Evolutionary conservation across 2,888 invertebrate species (phyloP), one percentile per base, ranked within the genome.

Genomic region (Lasioglossum calceatum): DNA sequence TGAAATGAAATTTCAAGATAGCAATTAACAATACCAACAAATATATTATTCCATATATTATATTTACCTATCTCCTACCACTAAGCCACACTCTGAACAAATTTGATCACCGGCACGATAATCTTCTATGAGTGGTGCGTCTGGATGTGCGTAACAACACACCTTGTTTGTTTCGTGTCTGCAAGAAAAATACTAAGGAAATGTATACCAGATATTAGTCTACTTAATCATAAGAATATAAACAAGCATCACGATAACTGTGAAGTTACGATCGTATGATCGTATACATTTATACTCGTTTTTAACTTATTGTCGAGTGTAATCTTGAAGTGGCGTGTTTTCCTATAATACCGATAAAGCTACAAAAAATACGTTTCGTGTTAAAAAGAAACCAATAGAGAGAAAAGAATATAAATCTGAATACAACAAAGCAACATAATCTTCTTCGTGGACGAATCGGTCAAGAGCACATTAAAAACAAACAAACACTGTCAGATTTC

Each of bases 61-160:
- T 50, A 84, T 74, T 87, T 96, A 98, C 98, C 99, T 97, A 96
- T 99, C 99, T 23, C 99, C 99, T 42, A 99, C 99, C 77, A 99
- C 99, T 84, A 99, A 96, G n/a, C 99, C 99, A 96, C 99, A 99
- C 96, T 99, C 99, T 47, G 99, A 98, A 95, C 99, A 99, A 93
- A 99, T 99, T 97, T 99, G 98, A 96, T 99, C 99, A 58, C 99
- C 99, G 88, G 99, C 99, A 93, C 99, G 97, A 95, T 99, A 99
- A 95, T 99, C 99, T 95, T 99, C 99, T 92, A 99, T 98, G 78
- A 99, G 97, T 75, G 98, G 97, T 27, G 99, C 98, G 95, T 99
- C 99, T 88, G 99, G 99, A 96, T 99, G 99, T 87, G 98, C 97
- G 95, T 97, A 98, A 95, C 99, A 99, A 94, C 98, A 98, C 92